Conservation (phyloP, 2,113 vertebrate species). For the Oryzias celebensis region DNA sequence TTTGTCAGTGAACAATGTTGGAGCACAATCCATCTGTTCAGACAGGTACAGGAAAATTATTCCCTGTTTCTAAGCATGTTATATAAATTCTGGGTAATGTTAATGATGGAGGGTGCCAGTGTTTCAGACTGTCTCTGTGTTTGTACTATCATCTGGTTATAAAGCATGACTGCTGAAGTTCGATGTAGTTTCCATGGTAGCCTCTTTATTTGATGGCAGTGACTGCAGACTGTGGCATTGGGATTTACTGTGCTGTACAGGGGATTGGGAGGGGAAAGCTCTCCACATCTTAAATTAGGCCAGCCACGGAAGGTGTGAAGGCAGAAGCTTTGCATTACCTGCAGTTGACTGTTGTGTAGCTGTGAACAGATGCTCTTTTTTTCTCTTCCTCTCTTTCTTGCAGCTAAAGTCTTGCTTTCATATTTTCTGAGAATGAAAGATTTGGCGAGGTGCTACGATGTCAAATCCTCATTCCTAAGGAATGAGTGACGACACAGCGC, state of each 20-base stretch:
- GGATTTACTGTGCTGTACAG: constrained; percentile 45
- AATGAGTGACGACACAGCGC: constrained; percentile 48
- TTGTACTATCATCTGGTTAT: constrained; percentile 32
- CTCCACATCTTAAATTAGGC: constrained; percentile 56
- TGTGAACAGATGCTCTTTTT: constrained; percentile 44
- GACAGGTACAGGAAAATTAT: constrained; percentile 42
- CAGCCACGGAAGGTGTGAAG: constrained; percentile 37
- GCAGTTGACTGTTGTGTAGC: constrained; percentile 36
- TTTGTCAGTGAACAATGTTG: constrained; percentile 58
- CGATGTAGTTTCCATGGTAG: constrained; percentile 55
- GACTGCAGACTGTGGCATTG: constrained; percentile 38
- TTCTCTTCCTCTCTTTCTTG: constrained; percentile 14
- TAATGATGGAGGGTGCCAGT: constrained; percentile 43
- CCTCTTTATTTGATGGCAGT: constrained; percentile 41
- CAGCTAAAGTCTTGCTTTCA: constrained; percentile 39
- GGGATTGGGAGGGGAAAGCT: constrained; percentile 42
- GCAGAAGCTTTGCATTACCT: constrained; percentile 38
- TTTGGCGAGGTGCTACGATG: constrained; percentile 53
- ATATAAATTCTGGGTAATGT: constrained; percentile 51
- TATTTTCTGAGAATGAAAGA: constrained; percentile 54
- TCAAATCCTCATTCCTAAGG: constrained; percentile 54
- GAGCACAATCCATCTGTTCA: constrained; percentile 38
- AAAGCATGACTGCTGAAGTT: constrained; percentile 21
- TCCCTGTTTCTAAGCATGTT: constrained; percentile 41
- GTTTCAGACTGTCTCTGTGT: constrained; percentile 31